Evolutionary conservation across 2,888 invertebrate species (phyloP), one percentile per base, ranked within the genome.

Genomic region (Seira musarum): DNA sequence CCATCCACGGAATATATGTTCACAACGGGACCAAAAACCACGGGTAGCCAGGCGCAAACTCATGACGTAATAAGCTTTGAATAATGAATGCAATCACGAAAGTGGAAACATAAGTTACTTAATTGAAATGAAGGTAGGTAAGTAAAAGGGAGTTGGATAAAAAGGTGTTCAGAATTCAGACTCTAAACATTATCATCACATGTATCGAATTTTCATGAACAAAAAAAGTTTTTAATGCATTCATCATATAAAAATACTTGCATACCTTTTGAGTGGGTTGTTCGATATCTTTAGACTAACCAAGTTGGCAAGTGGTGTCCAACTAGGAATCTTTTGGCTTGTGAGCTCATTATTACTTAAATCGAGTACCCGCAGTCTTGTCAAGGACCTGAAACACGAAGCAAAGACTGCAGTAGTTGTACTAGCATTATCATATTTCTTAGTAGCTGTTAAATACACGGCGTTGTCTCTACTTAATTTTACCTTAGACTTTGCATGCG

Each of bases 201-300:
- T n/a, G n/a, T n/a, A n/a, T n/a, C n/a, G n/a, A n/a, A 57, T 57
- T 57, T 57, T 57, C 57, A 57, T 57, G 10, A 57, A 57, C 57
- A 60, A 25, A 40, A n/a, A 30, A 10, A 17, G 8, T 63, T 63
- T 25, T 65, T 65, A 65, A 19, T 35, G 40, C 30, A 25, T 65
- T 65, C 35, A 35, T 13, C 40, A 30, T 19, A 19, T 8, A 8
- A 30, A 30, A 30, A 30, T 30, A 30, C 19, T 57, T 10, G n/a
- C n/a, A n/a, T 71, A 87, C 86, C 84, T 85, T 89, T 92, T 91
- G 81, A 96, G 92, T 8, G 95, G 95, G 90, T 97, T 97, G 87
- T 92, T 92, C 0, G 96, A 95, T 72, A 96, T 88, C 88, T 96
- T 95, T 73, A 97, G 90, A 64, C 92, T 91, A 84, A 94, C 93